Evolutionary conservation across 1,140 invertebrate genomes (phyloP).

Genomic region (Achatina immaculata): DNA sequence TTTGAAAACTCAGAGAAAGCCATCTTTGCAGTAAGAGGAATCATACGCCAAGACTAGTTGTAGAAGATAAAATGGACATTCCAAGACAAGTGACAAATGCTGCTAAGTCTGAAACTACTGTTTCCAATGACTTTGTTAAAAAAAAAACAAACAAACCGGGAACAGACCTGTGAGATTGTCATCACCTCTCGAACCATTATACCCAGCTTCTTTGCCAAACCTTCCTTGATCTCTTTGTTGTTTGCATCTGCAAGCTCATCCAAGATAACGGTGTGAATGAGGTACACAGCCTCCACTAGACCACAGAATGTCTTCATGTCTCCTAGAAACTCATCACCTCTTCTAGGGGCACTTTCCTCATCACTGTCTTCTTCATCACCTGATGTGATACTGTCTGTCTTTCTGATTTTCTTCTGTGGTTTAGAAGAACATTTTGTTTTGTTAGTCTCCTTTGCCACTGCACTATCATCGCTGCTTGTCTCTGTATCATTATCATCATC

Average conservation of each 20-base stretch:
- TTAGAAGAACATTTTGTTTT: background rate
- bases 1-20: too few relatives aligned
- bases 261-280: constrained; percentile 54
- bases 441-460: background rate
- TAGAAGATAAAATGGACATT: too few relatives aligned
- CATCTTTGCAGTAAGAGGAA: too few relatives aligned
- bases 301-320: constrained; percentile 52
- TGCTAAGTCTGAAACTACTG: too few relatives aligned
- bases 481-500: background rate
- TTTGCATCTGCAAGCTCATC: constrained; percentile 45
- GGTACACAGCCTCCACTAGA: constrained; percentile 55
- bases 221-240: constrained; percentile 44
- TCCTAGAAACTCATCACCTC: background rate
- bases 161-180: constrained; percentile 51
- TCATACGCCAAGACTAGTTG: too few relatives aligned
- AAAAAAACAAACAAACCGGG: background rate
- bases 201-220: constrained; percentile 51
- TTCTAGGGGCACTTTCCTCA: background rate
- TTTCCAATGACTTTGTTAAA: too few relatives aligned
- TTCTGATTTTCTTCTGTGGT: constrained; percentile 3
- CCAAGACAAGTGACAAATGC: too few relatives aligned
- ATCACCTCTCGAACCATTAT: constrained; percentile 54
- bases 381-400: background rate
- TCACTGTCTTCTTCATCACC: background rate
- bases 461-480: background rate